A percentile compares a stretch with the other conserved stretches of the same genome.
These are phyloP conservation scores for Harpegnathos saltator DNA, from an alignment of 1,140 invertebrate genomes.

Conservation along the genomic window DNA sequence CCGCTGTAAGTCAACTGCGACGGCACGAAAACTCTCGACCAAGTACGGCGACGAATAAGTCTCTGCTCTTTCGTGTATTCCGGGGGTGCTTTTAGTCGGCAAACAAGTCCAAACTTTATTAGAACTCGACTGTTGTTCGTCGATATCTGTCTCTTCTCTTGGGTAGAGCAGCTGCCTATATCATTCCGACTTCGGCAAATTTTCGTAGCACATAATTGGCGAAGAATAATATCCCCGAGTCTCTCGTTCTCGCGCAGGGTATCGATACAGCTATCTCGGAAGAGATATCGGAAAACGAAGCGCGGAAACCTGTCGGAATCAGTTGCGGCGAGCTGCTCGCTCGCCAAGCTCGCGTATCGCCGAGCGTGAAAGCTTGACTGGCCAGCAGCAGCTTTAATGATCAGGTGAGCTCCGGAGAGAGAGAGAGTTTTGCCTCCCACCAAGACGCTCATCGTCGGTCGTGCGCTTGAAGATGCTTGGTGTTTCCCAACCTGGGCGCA, in stretches of 20 bases:
- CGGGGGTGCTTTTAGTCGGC: too few species aligned
- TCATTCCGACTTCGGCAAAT: neutral
- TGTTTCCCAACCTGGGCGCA: neutral
- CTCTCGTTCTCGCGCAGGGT: too few species aligned
- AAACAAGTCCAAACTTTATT: too few species aligned
- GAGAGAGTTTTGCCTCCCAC: slow-evolving; percentile 79
- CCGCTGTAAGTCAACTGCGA: neutral
- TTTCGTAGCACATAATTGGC: neutral
- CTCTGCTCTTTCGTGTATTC: too few species aligned
- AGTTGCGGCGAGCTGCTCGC: slow-evolving; percentile 13
- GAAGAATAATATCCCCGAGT: neutral
- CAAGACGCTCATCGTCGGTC: slow-evolving; percentile 58
- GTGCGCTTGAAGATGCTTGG: slow-evolving; percentile 53
- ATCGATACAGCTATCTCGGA: too few species aligned
- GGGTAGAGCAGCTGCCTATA: too few species aligned
- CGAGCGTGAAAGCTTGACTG: slow-evolving; percentile 83
- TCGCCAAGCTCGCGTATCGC: slow-evolving; percentile 76
- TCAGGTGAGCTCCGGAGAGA: slow-evolving; percentile 78
- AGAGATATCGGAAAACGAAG: too few species aligned
- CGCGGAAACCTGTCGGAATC: slow-evolving; percentile 54
- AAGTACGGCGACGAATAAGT: neutral
- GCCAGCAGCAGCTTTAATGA: slow-evolving; percentile 78
- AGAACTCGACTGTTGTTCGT: too few species aligned
- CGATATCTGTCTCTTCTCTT: too few species aligned
- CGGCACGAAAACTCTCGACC: neutral